Evolutionary conservation across 1,140 invertebrate species (phyloP).

Genomic region (Mactra quadrangularis): DNA sequence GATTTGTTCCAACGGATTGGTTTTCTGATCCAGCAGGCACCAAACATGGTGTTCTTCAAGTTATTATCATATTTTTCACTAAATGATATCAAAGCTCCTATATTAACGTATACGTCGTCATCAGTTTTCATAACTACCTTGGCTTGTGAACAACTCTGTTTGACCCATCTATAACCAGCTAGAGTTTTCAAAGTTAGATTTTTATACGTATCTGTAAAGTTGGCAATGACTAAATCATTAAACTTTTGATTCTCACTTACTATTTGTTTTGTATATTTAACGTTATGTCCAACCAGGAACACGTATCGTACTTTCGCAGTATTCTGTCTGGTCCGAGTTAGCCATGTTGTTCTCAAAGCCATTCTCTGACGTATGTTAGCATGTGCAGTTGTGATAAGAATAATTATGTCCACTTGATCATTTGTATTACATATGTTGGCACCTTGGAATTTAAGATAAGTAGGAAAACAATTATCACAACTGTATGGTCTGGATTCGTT

Average conservation of each 20-base stretch:
- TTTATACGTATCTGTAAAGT: not conserved
- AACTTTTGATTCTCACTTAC: not conserved
- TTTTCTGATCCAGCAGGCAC: conserved; percentile 47
- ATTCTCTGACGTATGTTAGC: too few relatives aligned
- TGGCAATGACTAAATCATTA: not conserved
- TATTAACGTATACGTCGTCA: not conserved
- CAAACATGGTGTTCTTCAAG: conserved; percentile 15
- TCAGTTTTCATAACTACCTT: not conserved
- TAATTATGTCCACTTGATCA: too few relatives aligned
- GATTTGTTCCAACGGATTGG: conserved; percentile 74
- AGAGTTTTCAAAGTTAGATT: not conserved
- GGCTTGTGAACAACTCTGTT: not conserved
- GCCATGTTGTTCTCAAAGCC: not conserved
- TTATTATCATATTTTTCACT: not conserved
- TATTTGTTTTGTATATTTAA: not conserved
- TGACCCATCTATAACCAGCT: not conserved
- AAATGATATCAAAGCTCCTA: not conserved
- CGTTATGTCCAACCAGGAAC: not conserved
- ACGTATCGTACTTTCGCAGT: not conserved
- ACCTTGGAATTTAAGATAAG: not conserved
- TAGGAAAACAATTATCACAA: conserved; percentile 13
- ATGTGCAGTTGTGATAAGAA: too few relatives aligned
- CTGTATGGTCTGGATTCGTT: too few relatives aligned
- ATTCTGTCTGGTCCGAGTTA: not conserved
- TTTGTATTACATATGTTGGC: not conserved